These are phyloP conservation scores for Pangasius djambal DNA, from an alignment of 2,797 vertebrate genomes.

Conservation along the genomic window DNA sequence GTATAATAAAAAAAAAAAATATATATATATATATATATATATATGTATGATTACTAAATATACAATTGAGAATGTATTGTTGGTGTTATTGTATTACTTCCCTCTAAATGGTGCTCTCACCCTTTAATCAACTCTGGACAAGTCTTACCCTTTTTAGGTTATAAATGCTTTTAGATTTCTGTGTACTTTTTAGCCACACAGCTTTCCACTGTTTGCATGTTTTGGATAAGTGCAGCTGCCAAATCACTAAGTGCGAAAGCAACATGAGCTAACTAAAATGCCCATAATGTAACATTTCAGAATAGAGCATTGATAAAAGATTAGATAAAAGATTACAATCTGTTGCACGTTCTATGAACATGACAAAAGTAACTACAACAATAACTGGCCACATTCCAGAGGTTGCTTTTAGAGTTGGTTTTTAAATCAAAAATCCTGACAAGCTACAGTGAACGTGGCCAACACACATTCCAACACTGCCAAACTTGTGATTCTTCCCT, in stretches of 20 bases:
- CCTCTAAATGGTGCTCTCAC: background rate
- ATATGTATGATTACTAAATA: background rate
- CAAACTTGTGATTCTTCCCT: slow-evolving; percentile 5
- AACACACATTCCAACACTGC: background rate
- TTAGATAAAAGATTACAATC: slow-evolving; percentile 10
- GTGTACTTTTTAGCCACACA: background rate
- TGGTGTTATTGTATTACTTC: background rate
- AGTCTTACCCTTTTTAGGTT: background rate
- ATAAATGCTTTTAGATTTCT: background rate
- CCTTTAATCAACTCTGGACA: background rate
- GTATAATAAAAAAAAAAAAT: background rate
- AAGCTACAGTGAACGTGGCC: slow-evolving; percentile 2
- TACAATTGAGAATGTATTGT: background rate
- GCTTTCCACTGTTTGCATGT: background rate
- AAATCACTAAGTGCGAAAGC: background rate
- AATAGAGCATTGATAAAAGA: background rate
- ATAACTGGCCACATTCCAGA: slow-evolving; percentile 9
- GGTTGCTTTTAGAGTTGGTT: background rate
- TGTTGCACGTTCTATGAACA: slow-evolving; percentile 9
- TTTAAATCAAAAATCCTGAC: background rate
- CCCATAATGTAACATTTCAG: background rate
- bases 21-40: background rate
- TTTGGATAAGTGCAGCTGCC: background rate
- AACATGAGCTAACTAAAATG: slow-evolving; percentile 4
- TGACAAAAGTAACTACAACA: slow-evolving; percentile 7